These are phyloP conservation scores for Drosophila anomalipes DNA, from an alignment of 2,888 invertebrate genomes.

Conservation along the genomic window DNA sequence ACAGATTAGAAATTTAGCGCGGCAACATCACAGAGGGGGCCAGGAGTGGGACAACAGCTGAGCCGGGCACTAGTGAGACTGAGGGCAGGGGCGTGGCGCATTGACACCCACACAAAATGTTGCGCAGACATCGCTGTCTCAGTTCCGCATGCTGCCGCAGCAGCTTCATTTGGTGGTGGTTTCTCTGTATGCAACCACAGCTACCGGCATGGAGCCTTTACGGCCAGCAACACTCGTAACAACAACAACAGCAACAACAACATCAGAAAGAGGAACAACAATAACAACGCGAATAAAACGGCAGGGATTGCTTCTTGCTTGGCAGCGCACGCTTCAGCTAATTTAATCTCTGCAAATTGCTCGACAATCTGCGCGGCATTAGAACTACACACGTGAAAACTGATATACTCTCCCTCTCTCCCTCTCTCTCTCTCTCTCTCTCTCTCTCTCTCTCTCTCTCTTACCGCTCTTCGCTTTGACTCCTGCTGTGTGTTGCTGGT, in stretches of 20 bases:
- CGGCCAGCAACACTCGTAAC: conserved; percentile 37
- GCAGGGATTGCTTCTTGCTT: conserved; percentile 51
- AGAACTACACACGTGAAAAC: conserved; percentile 75
- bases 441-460: background rate
- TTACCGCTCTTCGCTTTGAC: background rate
- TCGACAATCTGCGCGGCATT: conserved; percentile 84
- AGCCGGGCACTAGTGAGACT: conserved; percentile 41
- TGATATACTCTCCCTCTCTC: conserved; percentile 34
- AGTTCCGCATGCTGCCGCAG: conserved; percentile 26
- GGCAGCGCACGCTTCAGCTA: conserved; percentile 80
- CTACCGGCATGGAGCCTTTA: conserved; percentile 45
- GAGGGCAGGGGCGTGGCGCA: conserved; percentile 70
- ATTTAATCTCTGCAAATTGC: conserved; percentile 85
- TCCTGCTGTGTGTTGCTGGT: conserved; percentile 49
- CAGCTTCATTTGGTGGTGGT: conserved; percentile 60
- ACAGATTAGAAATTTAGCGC: conserved; percentile 76
- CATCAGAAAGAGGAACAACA: conserved; percentile 11
- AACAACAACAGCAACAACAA: conserved; percentile 23
- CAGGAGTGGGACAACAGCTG: conserved; percentile 24
- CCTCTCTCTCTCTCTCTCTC: background rate
- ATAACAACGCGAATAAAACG: conserved; percentile 21
- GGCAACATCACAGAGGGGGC: conserved; percentile 52
- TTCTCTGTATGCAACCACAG: conserved; percentile 72
- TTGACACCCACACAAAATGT: conserved; percentile 59
- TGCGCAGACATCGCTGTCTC: conserved; percentile 57